Conservation (phyloP, 2,113 vertebrate genomes). For the Rhea americana region DNA sequence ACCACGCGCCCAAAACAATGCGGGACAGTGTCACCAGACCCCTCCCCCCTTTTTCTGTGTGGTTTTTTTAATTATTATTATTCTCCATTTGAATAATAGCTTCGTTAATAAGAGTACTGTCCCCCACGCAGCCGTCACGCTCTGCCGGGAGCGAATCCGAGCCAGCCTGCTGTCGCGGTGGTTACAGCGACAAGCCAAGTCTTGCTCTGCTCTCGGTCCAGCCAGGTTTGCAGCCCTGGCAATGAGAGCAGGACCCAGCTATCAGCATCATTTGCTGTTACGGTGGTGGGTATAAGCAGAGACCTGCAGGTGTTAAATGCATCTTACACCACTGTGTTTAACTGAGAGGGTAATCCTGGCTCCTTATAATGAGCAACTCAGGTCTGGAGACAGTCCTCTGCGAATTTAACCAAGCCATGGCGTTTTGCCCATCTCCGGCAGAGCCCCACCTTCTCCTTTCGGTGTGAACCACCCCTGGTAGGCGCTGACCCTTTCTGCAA, state of each 20-base stretch:
- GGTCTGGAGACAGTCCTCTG: neutral
- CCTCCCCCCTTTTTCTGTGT: neutral
- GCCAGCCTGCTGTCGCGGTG: neutral
- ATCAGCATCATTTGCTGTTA: neutral
- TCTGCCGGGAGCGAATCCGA: neutral
- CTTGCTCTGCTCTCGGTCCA: neutral
- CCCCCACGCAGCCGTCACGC: neutral
- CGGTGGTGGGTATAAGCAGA: neutral
- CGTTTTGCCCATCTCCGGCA: neutral
- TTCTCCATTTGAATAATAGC: slow-evolving; percentile 32
- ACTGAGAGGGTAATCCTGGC: neutral
- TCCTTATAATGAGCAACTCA: neutral
- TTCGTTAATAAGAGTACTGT: slow-evolving; percentile 60
- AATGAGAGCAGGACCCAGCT: neutral
- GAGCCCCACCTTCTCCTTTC: neutral
- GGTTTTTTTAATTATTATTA: neutral
- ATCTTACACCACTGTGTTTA: neutral
- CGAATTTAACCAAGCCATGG: neutral
- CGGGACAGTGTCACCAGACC: slow-evolving; percentile 8
- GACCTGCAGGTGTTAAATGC: neutral
- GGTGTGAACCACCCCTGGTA: neutral
- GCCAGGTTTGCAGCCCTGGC: neutral
- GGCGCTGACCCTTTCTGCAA: rapidly evolving
- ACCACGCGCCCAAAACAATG: neutral
- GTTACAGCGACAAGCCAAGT: neutral